Evolutionary conservation across 2,888 invertebrate genomes (phyloP), one percentile per base, ranked within the genome.

Genomic region (Boloria selene): DNA sequence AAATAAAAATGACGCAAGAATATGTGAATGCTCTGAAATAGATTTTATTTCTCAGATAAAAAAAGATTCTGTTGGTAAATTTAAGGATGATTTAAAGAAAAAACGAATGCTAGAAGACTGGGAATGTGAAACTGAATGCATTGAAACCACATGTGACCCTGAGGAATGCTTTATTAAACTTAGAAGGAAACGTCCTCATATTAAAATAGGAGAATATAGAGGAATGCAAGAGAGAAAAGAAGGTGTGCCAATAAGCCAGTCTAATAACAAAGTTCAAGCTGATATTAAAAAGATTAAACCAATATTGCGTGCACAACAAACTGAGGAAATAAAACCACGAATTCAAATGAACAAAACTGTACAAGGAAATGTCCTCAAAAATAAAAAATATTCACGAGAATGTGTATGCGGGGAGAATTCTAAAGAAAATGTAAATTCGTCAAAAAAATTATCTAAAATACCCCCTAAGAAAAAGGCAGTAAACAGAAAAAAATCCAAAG

Each of bases 21-120:
- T 14, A 14, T 60, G 64, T 61, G 63, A 67, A 17, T 65, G 67
- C 31, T 60, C 54, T 50, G 64, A 64, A 38, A 47, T 16, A 7
- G 49, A 59, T 26, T 56, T 72, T 62, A 17, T 65, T 17, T 77
- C 78, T 55, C 74, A 67, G 58, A 73, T 79, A 47, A 78, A 68
- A 73, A 84, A 81, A 70, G 84, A 86, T 76, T 84, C 83, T 5
- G 60, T 83, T 47, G 66, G 61, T 42, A 69, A 82, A 54, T 79
- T 73, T 65, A 77, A 73, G 68, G 82, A 82, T 60, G 72, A 79
- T 38, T 65, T 78, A n/a, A 75, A 64, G 58, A 72, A 55, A 67
- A 79, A 79, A 68, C 70, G 72, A 45, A 47, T 66, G 4, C 44
- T 75, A 26, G 72, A 78, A 58, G 72, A 79, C 42, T 78, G 76